Base-by-base conservation (phyloP, 1,140 invertebrate genomes). In the Apis dorsata region DNA sequence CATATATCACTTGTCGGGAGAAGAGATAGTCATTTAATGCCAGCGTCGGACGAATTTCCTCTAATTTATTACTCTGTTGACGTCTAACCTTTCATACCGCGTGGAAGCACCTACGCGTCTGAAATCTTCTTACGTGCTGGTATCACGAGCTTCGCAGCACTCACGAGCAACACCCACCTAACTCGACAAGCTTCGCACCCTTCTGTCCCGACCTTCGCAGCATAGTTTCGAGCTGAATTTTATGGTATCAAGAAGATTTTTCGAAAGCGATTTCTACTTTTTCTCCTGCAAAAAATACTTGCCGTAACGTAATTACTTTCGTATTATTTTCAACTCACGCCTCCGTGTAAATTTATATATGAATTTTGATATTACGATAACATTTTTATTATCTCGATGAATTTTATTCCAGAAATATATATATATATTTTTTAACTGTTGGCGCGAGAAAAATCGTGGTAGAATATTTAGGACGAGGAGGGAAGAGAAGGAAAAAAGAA, bases 21-120 rank as follows among this genome's bases (percentile, higher is more conserved):
- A 17, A 17, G 70, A 57, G 51, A 55, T 17, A 44, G 53, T 76
- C 72, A 53, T 83, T 66, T 79, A 79, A 83, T 71, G 68, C 81
- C 28, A 74, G 51, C 44, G 72, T 59, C 73, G 66, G 83, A 85
- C 60, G 83, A 76, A 76, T 81, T 81, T 77, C 83, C 55, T 75
- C 65, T 74, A 82, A 85, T 85, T 85, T 85, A 85, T 85, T 75
- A 82, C 79, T 57, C 79, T 59, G 79, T 85, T 85, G 83, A 85
- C 72, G 79, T 82, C 59, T 73, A 75, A 82, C 79, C 79, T 81
- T 76, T 81, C 83, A 72, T 59, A n/a, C 57, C 51, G 60, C 65
- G 66, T 63, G 72, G 65, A 72, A 81, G 73, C 65, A 82, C 73
- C 83, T 60, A 76, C 83, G 70, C 62, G 79, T 66, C 79, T 63